Percentiles rank a stretch among this genome's conserved stretches.
Conservation (phyloP, 2,113 vertebrate genomes). For the Ctenodactylus gundi region DNA sequence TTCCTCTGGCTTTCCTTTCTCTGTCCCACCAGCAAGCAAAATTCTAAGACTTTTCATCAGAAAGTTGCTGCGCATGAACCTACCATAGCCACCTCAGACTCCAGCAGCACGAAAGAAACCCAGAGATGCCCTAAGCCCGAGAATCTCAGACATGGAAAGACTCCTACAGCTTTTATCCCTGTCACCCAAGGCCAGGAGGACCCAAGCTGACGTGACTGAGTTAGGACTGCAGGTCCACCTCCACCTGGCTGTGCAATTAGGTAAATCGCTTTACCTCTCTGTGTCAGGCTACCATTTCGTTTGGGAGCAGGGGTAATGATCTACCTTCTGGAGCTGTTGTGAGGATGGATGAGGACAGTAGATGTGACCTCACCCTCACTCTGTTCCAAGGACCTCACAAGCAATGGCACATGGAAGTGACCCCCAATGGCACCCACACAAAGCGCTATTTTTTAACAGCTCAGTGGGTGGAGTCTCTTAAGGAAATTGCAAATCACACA, state of each 20-base stretch:
- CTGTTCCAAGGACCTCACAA: background rate
- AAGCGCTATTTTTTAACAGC: too few relatives aligned
- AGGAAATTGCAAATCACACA: background rate
- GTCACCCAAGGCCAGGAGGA: too few relatives aligned
- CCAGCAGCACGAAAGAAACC: background rate
- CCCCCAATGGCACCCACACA: background rate
- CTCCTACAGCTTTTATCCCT: background rate
- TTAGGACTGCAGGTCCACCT: background rate
- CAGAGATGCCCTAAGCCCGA: background rate
- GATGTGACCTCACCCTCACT: background rate
- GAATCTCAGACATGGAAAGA: background rate
- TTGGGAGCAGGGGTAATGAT: background rate
- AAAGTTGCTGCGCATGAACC: background rate
- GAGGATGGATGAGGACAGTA: background rate
- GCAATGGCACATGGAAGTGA: rapidly evolving
- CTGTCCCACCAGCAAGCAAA: background rate
- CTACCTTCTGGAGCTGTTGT: background rate
- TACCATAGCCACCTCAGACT: background rate
- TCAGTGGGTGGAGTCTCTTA: background rate
- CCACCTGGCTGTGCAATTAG: background rate
- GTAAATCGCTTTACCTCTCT: background rate
- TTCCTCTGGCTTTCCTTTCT: background rate
- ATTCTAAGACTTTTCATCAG: background rate
- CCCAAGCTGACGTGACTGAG: background rate
- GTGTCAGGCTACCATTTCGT: background rate